A percentile compares a stretch with the other conserved stretches of the same genome.
Evolutionary conservation across 2,888 invertebrate species (phyloP).

Genomic region (Pyrocoelia pectoralis): DNA sequence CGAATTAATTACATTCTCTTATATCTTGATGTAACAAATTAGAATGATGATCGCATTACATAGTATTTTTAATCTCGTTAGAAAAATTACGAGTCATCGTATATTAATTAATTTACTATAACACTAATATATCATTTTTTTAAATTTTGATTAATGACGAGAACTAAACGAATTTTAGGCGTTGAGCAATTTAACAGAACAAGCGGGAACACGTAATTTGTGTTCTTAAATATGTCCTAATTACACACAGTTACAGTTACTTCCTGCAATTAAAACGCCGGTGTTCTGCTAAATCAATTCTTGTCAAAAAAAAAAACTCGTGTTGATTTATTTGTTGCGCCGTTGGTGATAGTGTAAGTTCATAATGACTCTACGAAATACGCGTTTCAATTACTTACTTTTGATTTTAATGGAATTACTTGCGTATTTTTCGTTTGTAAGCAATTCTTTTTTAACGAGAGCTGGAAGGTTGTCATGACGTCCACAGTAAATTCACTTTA

Average conservation of each 20-base stretch:
- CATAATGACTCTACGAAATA: conserved; percentile 5
- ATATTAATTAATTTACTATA: background rate
- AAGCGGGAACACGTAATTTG: background rate
- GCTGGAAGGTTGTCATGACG: too few species aligned
- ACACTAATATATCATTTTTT: conserved; percentile 1
- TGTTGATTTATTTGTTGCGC: conserved; percentile 1
- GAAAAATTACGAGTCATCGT: background rate
- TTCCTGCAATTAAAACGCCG: background rate
- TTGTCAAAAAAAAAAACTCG: conserved; percentile 9
- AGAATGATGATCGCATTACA: background rate
- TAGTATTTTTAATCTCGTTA: background rate
- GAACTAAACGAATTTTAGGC: conserved; percentile 2
- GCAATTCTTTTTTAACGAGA: too few species aligned
- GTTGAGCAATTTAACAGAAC: background rate
- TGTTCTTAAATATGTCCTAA: conserved; percentile 10
- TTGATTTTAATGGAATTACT: too few species aligned
- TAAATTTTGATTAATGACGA: conserved; percentile 8
- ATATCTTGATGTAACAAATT: background rate
- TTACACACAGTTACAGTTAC: conserved; percentile 6
- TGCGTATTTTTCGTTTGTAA: too few species aligned
- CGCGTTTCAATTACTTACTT: background rate
- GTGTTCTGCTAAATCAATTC: conserved; percentile 12
- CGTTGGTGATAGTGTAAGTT: conserved; percentile 5
- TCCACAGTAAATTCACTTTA: background rate
- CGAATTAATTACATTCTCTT: background rate